phyloP scores from a whole-genome alignment of 1,140 invertebrate genomes.

The Coenobita brevimanus region DNA sequence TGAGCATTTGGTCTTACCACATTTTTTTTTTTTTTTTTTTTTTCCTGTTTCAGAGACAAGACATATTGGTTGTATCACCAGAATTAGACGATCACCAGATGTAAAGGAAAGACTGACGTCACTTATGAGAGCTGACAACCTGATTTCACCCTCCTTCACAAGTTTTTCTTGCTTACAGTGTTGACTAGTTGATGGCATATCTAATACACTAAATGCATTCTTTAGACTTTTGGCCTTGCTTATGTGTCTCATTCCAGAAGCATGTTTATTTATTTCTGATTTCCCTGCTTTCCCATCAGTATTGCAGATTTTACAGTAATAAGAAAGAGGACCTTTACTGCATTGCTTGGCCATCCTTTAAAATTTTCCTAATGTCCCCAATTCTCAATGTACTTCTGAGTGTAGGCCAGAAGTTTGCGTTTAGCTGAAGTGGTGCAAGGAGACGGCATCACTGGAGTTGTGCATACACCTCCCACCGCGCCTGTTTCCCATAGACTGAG shows the following conservation, averaged over 20 bases:
- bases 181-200: constrained; percentile 4
- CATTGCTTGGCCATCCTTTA: not conserved
- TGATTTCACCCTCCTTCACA: constrained; percentile 51
- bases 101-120: constrained; percentile 35
- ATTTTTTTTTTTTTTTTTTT: not conserved
- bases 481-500: too few species aligned
- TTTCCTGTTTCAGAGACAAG: constrained; percentile 35
- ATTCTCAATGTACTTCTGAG: too few species aligned
- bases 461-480: too few species aligned
- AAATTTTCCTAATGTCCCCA: too few species aligned
- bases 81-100: not conserved
- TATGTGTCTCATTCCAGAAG: constrained; percentile 23
- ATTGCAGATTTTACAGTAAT: constrained; percentile 16
- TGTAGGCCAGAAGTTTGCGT: too few species aligned
- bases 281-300: constrained; percentile 20
- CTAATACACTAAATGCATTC: constrained; percentile 15
- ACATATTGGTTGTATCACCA: constrained; percentile 23
- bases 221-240: not conserved
- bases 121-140: constrained; percentile 8
- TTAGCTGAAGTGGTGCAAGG: too few species aligned
- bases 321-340: constrained; percentile 1
- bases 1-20: constrained; percentile 13
- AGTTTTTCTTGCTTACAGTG: not conserved
- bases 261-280: constrained; percentile 34
- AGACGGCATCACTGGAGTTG: too few species aligned